Evolutionary conservation across 2,888 invertebrate species (phyloP), one percentile per base, ranked within the genome.

Genomic region (Arrhopalites spinosus): DNA sequence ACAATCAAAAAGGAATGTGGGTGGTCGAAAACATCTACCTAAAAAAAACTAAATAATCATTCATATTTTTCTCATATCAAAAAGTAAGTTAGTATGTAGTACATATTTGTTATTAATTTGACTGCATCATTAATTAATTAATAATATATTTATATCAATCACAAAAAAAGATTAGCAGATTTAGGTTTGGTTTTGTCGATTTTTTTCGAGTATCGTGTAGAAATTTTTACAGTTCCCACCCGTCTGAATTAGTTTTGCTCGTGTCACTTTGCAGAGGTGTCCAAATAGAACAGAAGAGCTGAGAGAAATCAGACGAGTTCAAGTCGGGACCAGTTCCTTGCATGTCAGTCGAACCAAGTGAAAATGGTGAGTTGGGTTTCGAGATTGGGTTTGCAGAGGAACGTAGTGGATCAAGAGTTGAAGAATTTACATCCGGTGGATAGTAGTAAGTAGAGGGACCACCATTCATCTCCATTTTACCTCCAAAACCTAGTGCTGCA

Each of bases 201-300:
- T 36, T 36, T 36, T 36, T 36, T 36, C 3, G 11, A 36, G 11
- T 7, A 36, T 59, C 11, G 7, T 59, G 23, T 59, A 20, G 29
- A 11, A 30, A 63, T 47, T n/a, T 25, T 68, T 72, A 59, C 43
- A 72, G 17, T 20, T 59, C 45, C 76, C 76, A 73, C 11, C 73
- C 76, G 72, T 76, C 76, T 25, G 72, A 27, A 63, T 56, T 59
- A n/a, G 29, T 53, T 70, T 71, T 64, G 43, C 50, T 50, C 23
- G 70, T 71, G 63, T 73, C 76, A 59, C 43, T 25, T 61, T 76
- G 72, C 23, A 66, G 50, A 27, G 82, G 82, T 53, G 82, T 80
- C 82, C 82, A 82, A 77, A 82, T 82, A 43, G 82, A 82, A 59
- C 78, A 78, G 69, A 82, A 82, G 67, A 81, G 61, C 43, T 47